Evolutionary conservation across 2,888 invertebrate species (phyloP).

Genomic region (Lasioglossum figueresi): DNA sequence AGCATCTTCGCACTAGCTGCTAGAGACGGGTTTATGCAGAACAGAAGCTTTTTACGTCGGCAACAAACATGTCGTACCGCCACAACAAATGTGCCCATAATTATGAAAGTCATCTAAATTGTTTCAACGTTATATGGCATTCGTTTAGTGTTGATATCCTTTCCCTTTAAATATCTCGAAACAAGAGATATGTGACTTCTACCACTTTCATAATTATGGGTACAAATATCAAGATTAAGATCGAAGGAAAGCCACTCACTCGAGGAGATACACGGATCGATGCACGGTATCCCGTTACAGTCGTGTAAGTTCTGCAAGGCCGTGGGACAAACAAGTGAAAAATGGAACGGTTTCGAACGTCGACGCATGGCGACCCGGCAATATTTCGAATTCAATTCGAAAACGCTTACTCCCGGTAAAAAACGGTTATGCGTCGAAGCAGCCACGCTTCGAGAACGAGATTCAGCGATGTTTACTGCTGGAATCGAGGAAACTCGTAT

Average conservation of each 20-base stretch:
- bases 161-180: no score
- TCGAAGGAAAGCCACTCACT: background rate
- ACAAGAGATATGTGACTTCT: no score
- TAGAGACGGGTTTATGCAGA: no score
- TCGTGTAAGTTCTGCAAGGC: conserved; percentile 10
- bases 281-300: background rate
- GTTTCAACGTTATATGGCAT: no score
- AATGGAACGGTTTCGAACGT: conserved; percentile 8
- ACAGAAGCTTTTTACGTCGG: no score
- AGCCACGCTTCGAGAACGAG: conserved; percentile 10
- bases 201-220: no score
- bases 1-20: background rate
- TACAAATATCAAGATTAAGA: background rate
- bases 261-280: background rate
- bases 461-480: conserved; percentile 37
- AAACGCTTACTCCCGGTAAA: conserved; percentile 20
- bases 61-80: no score
- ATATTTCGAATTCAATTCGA: conserved; percentile 30
- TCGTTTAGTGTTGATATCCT: no score
- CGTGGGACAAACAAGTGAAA: background rate
- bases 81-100: no score
- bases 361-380: background rate
- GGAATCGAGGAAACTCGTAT: conserved; percentile 39
- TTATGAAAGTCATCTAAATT: no score
- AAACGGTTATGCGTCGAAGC: conserved; percentile 32